Base-by-base conservation (phyloP, 92 coral and sea anemone species). In the Phenganax subtilis region DNA sequence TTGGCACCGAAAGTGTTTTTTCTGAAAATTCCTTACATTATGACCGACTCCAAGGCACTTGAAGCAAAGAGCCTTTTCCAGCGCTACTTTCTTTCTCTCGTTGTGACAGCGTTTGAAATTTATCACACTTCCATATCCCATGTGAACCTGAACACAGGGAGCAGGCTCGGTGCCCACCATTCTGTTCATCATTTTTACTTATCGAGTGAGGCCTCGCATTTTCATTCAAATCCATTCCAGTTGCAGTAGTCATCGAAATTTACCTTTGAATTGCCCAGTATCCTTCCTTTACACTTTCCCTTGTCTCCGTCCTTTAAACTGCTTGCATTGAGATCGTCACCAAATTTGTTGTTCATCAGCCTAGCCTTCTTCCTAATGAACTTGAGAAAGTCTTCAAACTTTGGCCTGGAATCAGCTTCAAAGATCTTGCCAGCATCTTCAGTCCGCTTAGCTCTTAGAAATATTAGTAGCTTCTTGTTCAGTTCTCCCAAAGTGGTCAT, bases 371-470 rank as follows among this genome's bases (percentile, higher is more conserved):
- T 60, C 17, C 28, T 55, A 14, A 86, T 71, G 82, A 88, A 88
- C 14, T 53, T 65, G 2, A 87, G 58, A 25, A 84, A 89, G 76
- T 89, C 88, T 9, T 68, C 57, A 80, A 88, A 86, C 68, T 68
- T 85, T 4, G 91, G 91, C 60, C 81, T 85, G 44, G 75, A 70
- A 6, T 77, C 87, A 16, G 76, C 54, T 28, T 54, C 89, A 20
- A 84, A 78, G 52, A 90, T 90, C 17, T 72, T 90, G 11, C 93
- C 90, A 57, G 93, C 89, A 12, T 81, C 67, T 61, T 90, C 90
- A 1, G 90, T 87, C 93, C 90, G 87, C 80, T 74, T 81, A 44
- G 78, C 82, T 87, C 85, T 65, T 37, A 90, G 55, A 30, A 90
- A 87, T 85, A 90, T 58, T 28, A 89, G 90, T n/a, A 85, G 65